Percentiles rank a stretch among this genome's conserved stretches.
These are phyloP conservation scores for Potamilus streckersoni DNA, from an alignment of 1,140 invertebrate species.

Conservation along the genomic window DNA sequence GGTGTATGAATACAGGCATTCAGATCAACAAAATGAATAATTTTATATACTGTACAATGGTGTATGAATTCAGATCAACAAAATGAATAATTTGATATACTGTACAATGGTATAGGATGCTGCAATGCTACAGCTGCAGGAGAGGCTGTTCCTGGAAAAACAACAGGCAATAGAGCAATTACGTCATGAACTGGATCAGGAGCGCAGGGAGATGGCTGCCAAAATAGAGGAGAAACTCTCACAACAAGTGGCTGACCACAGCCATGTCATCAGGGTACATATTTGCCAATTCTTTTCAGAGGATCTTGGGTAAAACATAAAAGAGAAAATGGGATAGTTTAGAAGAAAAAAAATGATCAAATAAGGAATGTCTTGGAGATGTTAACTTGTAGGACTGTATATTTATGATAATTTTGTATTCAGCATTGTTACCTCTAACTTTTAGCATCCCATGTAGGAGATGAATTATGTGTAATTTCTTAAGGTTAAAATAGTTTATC, in stretches of 20 bases:
- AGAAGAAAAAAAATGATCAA: too few species aligned
- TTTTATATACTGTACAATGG: not conserved
- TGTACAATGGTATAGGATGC: conserved; percentile 36
- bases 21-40: not conserved
- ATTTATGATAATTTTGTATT: too few species aligned
- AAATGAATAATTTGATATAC: not conserved
- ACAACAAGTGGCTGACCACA: conserved; percentile 42
- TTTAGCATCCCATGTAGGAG: too few species aligned
- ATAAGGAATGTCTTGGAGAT: too few species aligned
- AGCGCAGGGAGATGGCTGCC: conserved; percentile 34
- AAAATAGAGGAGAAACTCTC: conserved; percentile 47
- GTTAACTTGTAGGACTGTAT: too few species aligned
- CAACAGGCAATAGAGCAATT: conserved; percentile 54
- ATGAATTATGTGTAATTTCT: too few species aligned
- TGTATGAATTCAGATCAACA: conserved; percentile 32
- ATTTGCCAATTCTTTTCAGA: not conserved
- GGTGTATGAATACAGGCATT: too few species aligned
- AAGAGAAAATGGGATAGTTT: too few species aligned
- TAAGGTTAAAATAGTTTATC: too few species aligned
- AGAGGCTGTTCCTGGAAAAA: conserved; percentile 59
- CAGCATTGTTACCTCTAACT: too few species aligned
- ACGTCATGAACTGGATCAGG: conserved; percentile 47
- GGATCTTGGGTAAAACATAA: too few species aligned
- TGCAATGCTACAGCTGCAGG: conserved; percentile 54
- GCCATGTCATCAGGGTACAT: conserved; percentile 42